Evolutionary conservation across 2,888 invertebrate genomes (phyloP).

Genomic region (Ochropleura plecta): DNA sequence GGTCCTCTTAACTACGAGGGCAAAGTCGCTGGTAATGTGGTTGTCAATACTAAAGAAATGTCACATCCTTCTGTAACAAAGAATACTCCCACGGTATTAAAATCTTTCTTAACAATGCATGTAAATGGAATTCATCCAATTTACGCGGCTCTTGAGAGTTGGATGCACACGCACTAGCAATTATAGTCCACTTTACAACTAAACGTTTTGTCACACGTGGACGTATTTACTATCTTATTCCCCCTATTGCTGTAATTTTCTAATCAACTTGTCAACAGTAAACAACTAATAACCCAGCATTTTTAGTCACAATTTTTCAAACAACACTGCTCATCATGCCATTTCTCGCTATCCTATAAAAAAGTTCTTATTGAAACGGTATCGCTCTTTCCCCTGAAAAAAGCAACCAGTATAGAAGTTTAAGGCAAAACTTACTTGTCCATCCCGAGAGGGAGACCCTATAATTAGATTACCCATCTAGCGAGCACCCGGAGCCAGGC

Average conservation of each 20-base stretch:
- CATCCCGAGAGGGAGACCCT: constrained; percentile 78
- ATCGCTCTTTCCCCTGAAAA: constrained; percentile 65
- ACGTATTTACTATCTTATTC: constrained; percentile 51
- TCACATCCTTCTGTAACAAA: constrained; percentile 35
- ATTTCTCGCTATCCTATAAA: constrained; percentile 37
- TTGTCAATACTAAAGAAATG: constrained; percentile 26
- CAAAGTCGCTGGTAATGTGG: background rate
- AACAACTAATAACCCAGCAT: background rate
- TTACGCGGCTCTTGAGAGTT: constrained; percentile 64
- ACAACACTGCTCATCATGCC: constrained; percentile 11
- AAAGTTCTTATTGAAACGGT: constrained; percentile 67
- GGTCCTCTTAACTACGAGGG: background rate
- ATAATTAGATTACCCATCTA: constrained; percentile 87
- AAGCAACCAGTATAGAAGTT: constrained; percentile 72
- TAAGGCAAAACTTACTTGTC: constrained; percentile 74
- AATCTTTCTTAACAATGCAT: constrained; percentile 65
- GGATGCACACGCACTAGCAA: constrained; percentile 70
- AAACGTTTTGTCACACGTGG: constrained; percentile 68
- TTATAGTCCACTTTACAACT: constrained; percentile 66
- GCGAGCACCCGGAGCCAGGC: constrained; percentile 78
- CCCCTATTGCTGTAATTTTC: constrained; percentile 50
- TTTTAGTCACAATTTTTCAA: constrained; percentile 14
- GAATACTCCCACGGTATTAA: constrained; percentile 71
- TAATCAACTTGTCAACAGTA: constrained; percentile 50
- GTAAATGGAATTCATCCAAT: constrained; percentile 67